phyloP scores from a whole-genome alignment of 2,113 vertebrate species.

The Gallinago undulata region DNA sequence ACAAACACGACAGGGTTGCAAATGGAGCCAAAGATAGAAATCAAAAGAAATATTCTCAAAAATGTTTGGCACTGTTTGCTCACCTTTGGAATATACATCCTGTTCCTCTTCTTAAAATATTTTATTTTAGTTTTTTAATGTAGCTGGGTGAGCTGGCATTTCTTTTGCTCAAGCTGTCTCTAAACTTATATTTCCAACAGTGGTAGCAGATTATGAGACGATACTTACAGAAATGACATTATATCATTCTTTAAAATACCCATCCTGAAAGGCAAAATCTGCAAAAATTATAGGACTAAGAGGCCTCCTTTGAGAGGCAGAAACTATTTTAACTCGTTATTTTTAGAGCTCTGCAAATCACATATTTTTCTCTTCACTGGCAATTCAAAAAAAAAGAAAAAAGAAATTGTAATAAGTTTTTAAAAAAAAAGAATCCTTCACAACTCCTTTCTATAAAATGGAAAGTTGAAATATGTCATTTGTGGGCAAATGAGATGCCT shows the following conservation, averaged over 20 bases:
- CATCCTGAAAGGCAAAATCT: conserved; percentile 64
- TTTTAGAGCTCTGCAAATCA: conserved; percentile 65
- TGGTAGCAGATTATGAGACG: conserved; percentile 18
- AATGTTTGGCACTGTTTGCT: conserved; percentile 16
- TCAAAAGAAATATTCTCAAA: not conserved
- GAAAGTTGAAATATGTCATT: conserved; percentile 50
- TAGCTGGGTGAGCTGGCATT: conserved; percentile 17
- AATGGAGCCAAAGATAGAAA: not conserved
- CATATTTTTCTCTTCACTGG: conserved; percentile 56
- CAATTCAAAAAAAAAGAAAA: conserved; percentile 32
- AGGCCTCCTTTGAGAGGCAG: conserved; percentile 59
- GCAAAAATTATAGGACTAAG: conserved; percentile 61
- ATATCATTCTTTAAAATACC: conserved; percentile 58
- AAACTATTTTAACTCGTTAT: conserved; percentile 67
- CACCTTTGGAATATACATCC: conserved; percentile 5
- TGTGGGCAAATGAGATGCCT: conserved; percentile 45
- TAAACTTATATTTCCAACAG: conserved; percentile 33
- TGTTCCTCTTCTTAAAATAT: not conserved
- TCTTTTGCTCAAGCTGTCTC: conserved; percentile 48
- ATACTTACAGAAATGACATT: conserved; percentile 60
- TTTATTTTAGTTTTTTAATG: not conserved
- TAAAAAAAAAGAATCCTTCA: not conserved
- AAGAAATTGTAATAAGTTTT: conserved; percentile 39
- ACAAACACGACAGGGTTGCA: not conserved
- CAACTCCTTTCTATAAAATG: conserved; percentile 31